phyloP scores from a whole-genome alignment of 2,888 invertebrate species.

The Acrobeloides nanus region DNA sequence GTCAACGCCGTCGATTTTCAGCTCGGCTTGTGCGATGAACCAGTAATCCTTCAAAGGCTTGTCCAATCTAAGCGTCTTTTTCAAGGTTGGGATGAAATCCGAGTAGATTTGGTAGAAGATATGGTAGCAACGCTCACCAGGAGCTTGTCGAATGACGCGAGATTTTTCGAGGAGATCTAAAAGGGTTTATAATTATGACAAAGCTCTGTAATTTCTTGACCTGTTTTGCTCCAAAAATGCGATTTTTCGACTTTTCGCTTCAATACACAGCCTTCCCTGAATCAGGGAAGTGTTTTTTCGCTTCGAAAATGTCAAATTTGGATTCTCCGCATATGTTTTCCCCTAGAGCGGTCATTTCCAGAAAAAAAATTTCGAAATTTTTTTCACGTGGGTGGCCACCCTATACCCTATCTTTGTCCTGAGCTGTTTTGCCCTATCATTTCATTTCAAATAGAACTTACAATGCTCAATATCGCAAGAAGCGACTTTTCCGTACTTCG shows the following conservation, averaged over 20 bases:
- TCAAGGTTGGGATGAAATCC: conserved; percentile 34
- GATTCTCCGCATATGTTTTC: too few relatives aligned
- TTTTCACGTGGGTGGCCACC: too few relatives aligned
- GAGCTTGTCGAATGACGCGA: conserved; percentile 97
- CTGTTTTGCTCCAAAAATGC: too few relatives aligned
- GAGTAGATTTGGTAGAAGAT: conserved; percentile 39
- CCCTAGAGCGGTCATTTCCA: too few relatives aligned
- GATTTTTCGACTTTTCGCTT: too few relatives aligned
- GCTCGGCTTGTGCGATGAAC: conserved; percentile 89
- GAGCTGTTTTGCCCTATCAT: too few relatives aligned
- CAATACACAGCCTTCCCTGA: too few relatives aligned
- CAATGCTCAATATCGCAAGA: conserved; percentile 99
- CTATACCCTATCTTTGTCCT: too few relatives aligned
- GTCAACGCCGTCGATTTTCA: conserved; percentile 81
- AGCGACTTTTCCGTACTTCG: conserved; percentile 95
- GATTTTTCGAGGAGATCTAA: conserved; percentile 96
- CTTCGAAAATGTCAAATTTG: too few relatives aligned
- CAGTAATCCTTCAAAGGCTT: conserved; percentile 83
- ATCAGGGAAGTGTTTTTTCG: too few relatives aligned
- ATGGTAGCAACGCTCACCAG: conserved; percentile 65
- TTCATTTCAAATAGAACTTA: conserved; percentile 98
- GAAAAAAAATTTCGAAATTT: too few relatives aligned
- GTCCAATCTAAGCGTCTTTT: conserved; percentile 59
- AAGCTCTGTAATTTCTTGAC: too few relatives aligned
- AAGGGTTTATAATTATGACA: conserved; percentile 20